Percentiles rank a stretch among this genome's conserved stretches.
phyloP scores from a whole-genome alignment of 1,140 invertebrate genomes.

The Tenebrio molitor region DNA sequence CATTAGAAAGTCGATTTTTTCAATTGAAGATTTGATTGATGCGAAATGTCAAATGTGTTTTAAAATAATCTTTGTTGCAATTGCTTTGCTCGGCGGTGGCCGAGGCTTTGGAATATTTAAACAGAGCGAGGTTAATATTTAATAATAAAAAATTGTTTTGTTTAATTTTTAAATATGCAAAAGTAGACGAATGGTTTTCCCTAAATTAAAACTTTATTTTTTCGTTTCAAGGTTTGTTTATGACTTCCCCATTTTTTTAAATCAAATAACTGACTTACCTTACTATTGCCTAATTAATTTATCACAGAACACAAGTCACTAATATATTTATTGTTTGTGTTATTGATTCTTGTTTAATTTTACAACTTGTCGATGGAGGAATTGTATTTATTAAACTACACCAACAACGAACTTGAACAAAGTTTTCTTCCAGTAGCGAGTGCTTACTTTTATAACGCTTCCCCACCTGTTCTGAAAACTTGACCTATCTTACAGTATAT shows the following conservation, averaged over 20 bases:
- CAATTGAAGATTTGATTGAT: constrained; percentile 13
- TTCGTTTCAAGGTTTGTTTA: not conserved
- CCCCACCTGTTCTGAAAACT: constrained; percentile 40
- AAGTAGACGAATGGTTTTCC: too few species aligned
- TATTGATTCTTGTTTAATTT: not conserved
- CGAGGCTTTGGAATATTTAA: constrained; percentile 1
- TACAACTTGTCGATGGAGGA: not conserved
- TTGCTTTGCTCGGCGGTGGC: not conserved
- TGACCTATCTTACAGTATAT: constrained; percentile 40
- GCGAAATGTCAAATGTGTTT: not conserved
- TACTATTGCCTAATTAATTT: constrained; percentile 21
- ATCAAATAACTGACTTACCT: constrained; percentile 17
- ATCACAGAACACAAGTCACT: constrained; percentile 44
- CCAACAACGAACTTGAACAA: constrained; percentile 30
- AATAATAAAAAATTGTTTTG: not conserved
- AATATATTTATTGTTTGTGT: constrained; percentile 10
- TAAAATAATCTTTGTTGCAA: constrained; percentile 13
- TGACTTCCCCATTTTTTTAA: too few species aligned
- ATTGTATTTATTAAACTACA: constrained; percentile 1
- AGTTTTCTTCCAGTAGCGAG: constrained; percentile 24
- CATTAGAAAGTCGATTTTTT: constrained; percentile 28
- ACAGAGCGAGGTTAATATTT: constrained; percentile 26
- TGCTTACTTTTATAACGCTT: constrained; percentile 38
- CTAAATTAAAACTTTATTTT: too few species aligned
- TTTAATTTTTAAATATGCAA: not conserved